Percentiles rank a stretch among this genome's conserved stretches.
Evolutionary conservation across 1,140 invertebrate genomes (phyloP).

Genomic region (Triops longicaudatus): DNA sequence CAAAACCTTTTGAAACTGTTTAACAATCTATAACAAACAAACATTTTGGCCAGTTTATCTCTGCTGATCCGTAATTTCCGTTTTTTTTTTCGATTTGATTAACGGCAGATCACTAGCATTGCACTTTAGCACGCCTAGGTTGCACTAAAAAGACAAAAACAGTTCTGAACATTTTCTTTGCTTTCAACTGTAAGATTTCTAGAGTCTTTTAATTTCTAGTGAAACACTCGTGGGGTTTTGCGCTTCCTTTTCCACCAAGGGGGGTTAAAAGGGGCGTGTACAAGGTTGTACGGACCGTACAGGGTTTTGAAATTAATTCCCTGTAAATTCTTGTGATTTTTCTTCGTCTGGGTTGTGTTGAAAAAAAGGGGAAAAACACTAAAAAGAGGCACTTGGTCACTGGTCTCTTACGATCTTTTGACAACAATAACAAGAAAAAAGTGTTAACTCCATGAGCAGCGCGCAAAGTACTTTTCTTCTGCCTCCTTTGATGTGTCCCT

Average conservation of each 20-base stretch:
- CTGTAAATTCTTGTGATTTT: no score
- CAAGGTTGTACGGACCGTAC: background rate
- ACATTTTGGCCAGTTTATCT: background rate
- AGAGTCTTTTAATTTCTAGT: no score
- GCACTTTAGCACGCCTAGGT: slow-evolving; percentile 3
- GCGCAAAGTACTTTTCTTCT: background rate
- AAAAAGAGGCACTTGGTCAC: slow-evolving; percentile 10
- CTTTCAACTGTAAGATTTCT: no score
- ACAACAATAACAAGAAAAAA: background rate
- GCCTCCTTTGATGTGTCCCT: no score
- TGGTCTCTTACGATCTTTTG: slow-evolving; percentile 1
- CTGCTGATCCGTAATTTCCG: background rate
- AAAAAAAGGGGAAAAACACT: background rate
- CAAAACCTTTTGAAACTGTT: no score
- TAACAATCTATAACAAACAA: background rate
- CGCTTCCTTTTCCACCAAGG: background rate
- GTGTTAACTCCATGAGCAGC: background rate
- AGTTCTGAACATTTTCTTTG: background rate
- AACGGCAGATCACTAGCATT: slow-evolving; percentile 9
- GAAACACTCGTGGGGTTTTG: no score
- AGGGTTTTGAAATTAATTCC: no score
- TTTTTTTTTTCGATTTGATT: background rate
- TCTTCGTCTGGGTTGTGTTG: no score
- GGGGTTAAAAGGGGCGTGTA: background rate
- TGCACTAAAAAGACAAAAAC: background rate